phyloP scores from a whole-genome alignment of 2,888 invertebrate species.

The Acheta domesticus region DNA sequence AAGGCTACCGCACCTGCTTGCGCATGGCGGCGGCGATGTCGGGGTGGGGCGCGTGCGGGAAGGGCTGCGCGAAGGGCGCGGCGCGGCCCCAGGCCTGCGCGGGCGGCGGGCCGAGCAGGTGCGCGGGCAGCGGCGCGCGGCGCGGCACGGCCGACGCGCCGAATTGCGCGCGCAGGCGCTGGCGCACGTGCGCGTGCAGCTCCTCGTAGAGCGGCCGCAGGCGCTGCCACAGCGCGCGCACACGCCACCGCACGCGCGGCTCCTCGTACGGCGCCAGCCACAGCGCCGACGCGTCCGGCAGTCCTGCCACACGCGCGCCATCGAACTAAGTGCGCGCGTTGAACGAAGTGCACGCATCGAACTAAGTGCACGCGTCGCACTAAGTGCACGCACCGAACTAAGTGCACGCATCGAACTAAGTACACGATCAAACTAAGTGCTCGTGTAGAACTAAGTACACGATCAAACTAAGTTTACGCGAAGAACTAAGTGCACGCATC shows the following conservation, averaged over 20 bases:
- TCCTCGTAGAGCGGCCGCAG: constrained; percentile 77
- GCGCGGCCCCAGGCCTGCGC: not conserved
- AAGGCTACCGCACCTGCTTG: not conserved
- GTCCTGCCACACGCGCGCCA: constrained; percentile 51
- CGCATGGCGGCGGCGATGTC: not conserved
- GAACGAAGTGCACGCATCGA: too few relatives aligned
- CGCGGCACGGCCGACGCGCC: constrained; percentile 63
- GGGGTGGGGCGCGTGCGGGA: not conserved
- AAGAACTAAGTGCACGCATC: too few relatives aligned
- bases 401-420: too few relatives aligned
- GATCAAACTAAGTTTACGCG: too few relatives aligned
- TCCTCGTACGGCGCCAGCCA: constrained; percentile 73
- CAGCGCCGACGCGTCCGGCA: constrained; percentile 63
- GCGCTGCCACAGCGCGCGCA: constrained; percentile 67
- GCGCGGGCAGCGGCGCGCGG: constrained; percentile 72
- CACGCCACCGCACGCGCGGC: constrained; percentile 62
- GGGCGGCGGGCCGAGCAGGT: constrained; percentile 63
- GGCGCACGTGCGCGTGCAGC: constrained; percentile 77
- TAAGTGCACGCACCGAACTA: too few relatives aligned
- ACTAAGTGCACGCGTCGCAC: too few relatives aligned
- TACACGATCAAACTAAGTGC: too few relatives aligned
- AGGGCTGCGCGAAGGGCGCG: not conserved
- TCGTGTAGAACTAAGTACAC: too few relatives aligned
- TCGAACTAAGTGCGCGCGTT: too few relatives aligned
- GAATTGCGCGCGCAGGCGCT: constrained; percentile 65